Percentiles rank a stretch among this genome's conserved stretches.
Evolutionary conservation across 2,888 invertebrate genomes (phyloP).

Genomic region (Cerastis leucographa): DNA sequence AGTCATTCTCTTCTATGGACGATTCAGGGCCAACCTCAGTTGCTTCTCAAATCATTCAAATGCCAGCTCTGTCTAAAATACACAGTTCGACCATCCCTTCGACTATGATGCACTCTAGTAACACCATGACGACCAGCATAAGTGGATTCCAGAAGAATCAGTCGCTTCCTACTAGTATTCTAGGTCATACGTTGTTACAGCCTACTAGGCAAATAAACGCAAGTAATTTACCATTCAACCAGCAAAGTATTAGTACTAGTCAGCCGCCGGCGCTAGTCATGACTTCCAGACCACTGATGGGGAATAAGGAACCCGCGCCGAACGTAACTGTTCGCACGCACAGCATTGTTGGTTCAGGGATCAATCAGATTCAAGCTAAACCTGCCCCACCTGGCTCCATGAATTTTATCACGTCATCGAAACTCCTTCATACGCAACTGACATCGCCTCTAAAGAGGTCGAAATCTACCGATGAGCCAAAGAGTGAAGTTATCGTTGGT

Average conservation of each 20-base stretch:
- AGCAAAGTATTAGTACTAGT: constrained; percentile 88
- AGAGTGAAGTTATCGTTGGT: constrained; percentile 88
- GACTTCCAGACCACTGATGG: constrained; percentile 86
- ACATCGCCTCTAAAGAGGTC: constrained; percentile 90
- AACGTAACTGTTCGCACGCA: constrained; percentile 88
- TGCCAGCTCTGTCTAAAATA: constrained; percentile 88
- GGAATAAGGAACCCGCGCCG: constrained; percentile 84
- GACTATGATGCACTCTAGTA: constrained; percentile 83
- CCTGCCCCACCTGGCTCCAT: constrained; percentile 78
- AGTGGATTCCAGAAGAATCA: constrained; percentile 83
- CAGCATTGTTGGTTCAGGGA: constrained; percentile 84
- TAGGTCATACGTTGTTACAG: constrained; percentile 87
- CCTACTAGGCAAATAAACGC: constrained; percentile 85
- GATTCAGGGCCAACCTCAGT: constrained; percentile 77
- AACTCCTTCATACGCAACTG: constrained; percentile 91
- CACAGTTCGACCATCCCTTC: constrained; percentile 79
- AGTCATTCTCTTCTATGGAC: constrained; percentile 77
- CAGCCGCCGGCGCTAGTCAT: constrained; percentile 89
- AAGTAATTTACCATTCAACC: constrained; percentile 81
- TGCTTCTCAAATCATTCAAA: constrained; percentile 87
- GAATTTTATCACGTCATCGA: constrained; percentile 88
- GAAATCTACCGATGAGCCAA: constrained; percentile 90
- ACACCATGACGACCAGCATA: constrained; percentile 83
- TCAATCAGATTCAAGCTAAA: constrained; percentile 83
- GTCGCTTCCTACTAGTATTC: constrained; percentile 85